A percentile compares a stretch with the other conserved stretches of the same genome.
These are phyloP conservation scores for Macrophya annulata DNA, from an alignment of 2,888 invertebrate genomes.

Conservation along the genomic window DNA sequence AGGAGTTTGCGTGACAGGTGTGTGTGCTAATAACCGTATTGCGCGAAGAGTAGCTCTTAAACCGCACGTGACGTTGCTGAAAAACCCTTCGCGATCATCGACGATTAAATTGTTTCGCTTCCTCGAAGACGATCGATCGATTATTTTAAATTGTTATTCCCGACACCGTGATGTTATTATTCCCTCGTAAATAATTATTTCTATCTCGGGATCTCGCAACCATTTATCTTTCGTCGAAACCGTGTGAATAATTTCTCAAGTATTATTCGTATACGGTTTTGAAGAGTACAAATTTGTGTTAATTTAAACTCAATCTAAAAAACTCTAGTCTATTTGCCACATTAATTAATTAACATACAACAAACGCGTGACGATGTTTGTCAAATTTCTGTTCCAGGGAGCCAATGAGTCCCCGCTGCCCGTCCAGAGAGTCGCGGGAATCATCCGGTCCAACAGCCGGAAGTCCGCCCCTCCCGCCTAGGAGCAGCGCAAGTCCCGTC, in stretches of 20 bases:
- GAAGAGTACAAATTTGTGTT: neutral
- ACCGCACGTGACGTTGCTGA: constrained; percentile 36
- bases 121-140: constrained; percentile 9
- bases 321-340: neutral
- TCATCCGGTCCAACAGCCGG: constrained; percentile 86
- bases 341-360: neutral
- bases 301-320: neutral
- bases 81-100: constrained; percentile 3
- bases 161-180: neutral
- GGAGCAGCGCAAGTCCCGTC: constrained; percentile 81
- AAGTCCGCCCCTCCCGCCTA: constrained; percentile 83
- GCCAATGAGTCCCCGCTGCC: constrained; percentile 88
- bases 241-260: neutral
- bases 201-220: neutral
- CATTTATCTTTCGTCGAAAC: neutral
- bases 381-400: constrained; percentile 86
- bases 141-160: constrained; percentile 18
- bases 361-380: neutral
- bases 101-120: constrained; percentile 21
- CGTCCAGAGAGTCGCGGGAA: constrained; percentile 89
- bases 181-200: neutral
- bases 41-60: constrained; percentile 28
- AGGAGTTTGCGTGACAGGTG: constrained; percentile 16
- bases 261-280: neutral
- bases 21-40: constrained; percentile 8